Base-by-base conservation (phyloP, 2,888 invertebrate genomes). In the Machimus rusticus region DNA sequence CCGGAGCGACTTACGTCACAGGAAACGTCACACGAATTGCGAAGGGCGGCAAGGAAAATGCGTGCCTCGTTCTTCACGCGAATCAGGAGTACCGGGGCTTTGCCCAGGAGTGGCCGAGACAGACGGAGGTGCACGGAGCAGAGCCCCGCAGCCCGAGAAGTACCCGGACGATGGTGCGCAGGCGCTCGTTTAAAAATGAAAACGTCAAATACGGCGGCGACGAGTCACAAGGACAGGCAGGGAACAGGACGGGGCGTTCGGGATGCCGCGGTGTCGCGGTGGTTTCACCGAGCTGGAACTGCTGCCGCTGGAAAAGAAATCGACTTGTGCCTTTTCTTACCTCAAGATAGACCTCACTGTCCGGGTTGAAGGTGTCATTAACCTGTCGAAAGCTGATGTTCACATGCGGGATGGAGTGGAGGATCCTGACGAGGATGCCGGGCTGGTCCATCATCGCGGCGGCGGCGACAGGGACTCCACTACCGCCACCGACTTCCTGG, bases 351-450 rank as follows among this genome's bases (percentile, higher is more conserved):
- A 97, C 95, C 91, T 96, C 96, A 91, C 97, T 97, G 91, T 96
- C 95, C 88, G 97, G 98, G 92, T 97, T 96, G 93, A 98, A 98
- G 90, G 97, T 97, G 92, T 96, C 96, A 94, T 98, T 98, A 93
- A 98, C 97, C 91, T 95, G 95, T 92, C 97, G 96, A 92, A 98
- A 95, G 91, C 96, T 96, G 92, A 98, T 96, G 93, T 98, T 98
- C 93, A 98, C 95, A 94, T 98, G 98, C 90, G 98, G 98, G 93
- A 98, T 94, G 91, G 95, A 94, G 94, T 98, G 98, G 93, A 98
- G 96, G 94, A 97, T 95, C 93, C 95, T 95, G 92, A 97, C 97
- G 93, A 98, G 95, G 92, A 95, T 95, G 93, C 97, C 96, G 93
- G 96, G 96, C 94, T 95, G 95, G 94, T 97, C 97, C 92, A 94